Conservation (phyloP, 2,888 invertebrate species). For the Plutella xylostella region DNA sequence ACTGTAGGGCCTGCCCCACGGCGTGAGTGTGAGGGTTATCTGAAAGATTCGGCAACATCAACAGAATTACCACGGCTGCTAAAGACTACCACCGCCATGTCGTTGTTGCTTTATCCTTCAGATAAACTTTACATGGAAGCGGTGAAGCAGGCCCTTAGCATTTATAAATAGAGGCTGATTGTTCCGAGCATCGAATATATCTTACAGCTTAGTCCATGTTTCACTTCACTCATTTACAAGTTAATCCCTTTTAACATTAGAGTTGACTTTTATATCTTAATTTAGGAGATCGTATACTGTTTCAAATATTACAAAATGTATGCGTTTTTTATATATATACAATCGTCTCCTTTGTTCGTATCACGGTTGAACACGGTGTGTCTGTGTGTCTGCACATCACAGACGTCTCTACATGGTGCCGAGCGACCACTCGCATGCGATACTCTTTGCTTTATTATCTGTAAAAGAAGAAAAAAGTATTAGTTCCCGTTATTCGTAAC, state of each 20-base stretch:
- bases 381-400: not conserved
- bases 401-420: not conserved
- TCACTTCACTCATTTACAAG: conserved; percentile 47
- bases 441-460: not conserved
- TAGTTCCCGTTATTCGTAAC: too few species aligned
- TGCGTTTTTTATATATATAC: conserved; percentile 59
- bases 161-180: conserved; percentile 46
- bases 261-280: conserved; percentile 65
- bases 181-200: conserved; percentile 37
- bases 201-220: conserved; percentile 43
- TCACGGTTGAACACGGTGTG: conserved; percentile 26
- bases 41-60: too few species aligned
- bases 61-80: too few species aligned
- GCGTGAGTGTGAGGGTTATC: too few species aligned
- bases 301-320: conserved; percentile 66
- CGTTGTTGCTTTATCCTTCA: too few species aligned
- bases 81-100: too few species aligned
- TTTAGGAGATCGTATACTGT: conserved; percentile 71
- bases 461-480: not conserved
- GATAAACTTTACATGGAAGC: too few species aligned
- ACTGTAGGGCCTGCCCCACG: too few species aligned
- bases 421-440: not conserved
- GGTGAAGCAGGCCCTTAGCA: too few species aligned
- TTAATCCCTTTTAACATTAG: conserved; percentile 57
- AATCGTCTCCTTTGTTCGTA: conserved; percentile 59